Evolutionary conservation across 2,113 vertebrate genomes (phyloP).

Genomic region (Tricholaema leucomelas): DNA sequence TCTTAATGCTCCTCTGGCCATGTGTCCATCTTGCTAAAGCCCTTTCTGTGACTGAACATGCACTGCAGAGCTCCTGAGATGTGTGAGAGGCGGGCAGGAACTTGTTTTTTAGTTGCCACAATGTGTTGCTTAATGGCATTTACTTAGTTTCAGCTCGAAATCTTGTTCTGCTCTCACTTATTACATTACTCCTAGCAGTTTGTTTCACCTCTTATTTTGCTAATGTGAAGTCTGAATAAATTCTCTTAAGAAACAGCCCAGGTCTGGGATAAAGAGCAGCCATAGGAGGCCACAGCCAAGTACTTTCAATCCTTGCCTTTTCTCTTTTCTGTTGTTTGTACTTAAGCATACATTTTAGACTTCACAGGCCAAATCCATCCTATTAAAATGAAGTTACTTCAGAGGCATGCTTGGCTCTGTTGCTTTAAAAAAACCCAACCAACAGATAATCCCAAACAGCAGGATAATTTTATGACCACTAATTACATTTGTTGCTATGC

Average conservation of each 20-base stretch:
- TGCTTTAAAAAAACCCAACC: constrained; percentile 38
- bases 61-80: neutral
- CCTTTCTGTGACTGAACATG: neutral
- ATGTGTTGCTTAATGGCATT: neutral
- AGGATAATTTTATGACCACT: constrained; percentile 80
- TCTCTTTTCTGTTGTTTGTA: constrained; percentile 23
- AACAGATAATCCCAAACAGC: constrained; percentile 60
- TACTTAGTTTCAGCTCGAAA: neutral
- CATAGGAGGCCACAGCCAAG: neutral
- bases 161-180: neutral
- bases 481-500: constrained; percentile 77
- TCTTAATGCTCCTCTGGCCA: neutral
- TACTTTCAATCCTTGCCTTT: constrained; percentile 18
- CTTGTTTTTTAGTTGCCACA: neutral
- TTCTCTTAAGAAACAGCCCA: constrained; percentile 10
- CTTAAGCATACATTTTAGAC: constrained; percentile 22
- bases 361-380: constrained; percentile 34
- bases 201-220: constrained; percentile 43
- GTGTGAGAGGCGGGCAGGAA: neutral
- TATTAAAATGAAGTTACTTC: constrained; percentile 55
- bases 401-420: constrained; percentile 59
- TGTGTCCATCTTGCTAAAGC: neutral
- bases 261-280: constrained; percentile 11
- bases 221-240: constrained; percentile 34
- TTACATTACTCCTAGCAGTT: constrained; percentile 23